These are phyloP conservation scores for Calameuta filiformis DNA, from an alignment of 2,888 invertebrate species.

Conservation along the genomic window DNA sequence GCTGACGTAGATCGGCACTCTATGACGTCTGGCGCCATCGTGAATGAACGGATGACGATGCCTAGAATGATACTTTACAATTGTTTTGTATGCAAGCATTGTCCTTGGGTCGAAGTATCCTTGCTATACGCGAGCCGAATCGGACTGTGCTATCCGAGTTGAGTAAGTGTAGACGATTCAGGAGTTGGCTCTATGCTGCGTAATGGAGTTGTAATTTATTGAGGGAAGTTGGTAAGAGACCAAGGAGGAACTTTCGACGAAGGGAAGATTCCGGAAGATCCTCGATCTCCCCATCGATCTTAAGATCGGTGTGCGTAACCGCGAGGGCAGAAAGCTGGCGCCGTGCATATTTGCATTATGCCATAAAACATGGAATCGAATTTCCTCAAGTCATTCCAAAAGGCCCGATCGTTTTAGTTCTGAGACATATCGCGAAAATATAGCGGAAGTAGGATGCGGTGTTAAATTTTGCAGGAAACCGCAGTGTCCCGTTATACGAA, in stretches of 20 bases:
- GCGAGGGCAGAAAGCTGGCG: constrained; percentile 19
- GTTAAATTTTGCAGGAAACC: neutral
- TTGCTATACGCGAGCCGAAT: constrained; percentile 5
- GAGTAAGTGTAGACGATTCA: neutral
- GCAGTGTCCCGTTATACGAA: neutral
- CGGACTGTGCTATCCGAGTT: neutral
- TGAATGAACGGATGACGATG: constrained; percentile 25
- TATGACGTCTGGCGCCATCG: constrained; percentile 26
- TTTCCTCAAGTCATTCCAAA: neutral
- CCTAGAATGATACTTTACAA: constrained; percentile 24
- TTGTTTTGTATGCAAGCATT: constrained; percentile 24
- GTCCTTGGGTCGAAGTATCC: constrained; percentile 5
- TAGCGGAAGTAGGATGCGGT: neutral
- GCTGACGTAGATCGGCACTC: constrained; percentile 15
- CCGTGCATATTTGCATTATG: constrained; percentile 32
- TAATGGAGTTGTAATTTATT: neutral
- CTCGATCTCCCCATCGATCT: neutral
- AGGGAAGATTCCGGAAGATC: neutral
- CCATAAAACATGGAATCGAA: constrained; percentile 25
- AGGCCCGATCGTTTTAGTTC: neutral
- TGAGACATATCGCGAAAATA: neutral
- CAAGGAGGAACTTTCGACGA: neutral
- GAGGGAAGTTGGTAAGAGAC: neutral
- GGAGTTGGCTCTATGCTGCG: neutral
- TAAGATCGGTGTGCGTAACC: neutral